These are phyloP conservation scores for Drosophila santomea DNA, from an alignment of 1,140 invertebrate genomes.

Conservation along the genomic window DNA sequence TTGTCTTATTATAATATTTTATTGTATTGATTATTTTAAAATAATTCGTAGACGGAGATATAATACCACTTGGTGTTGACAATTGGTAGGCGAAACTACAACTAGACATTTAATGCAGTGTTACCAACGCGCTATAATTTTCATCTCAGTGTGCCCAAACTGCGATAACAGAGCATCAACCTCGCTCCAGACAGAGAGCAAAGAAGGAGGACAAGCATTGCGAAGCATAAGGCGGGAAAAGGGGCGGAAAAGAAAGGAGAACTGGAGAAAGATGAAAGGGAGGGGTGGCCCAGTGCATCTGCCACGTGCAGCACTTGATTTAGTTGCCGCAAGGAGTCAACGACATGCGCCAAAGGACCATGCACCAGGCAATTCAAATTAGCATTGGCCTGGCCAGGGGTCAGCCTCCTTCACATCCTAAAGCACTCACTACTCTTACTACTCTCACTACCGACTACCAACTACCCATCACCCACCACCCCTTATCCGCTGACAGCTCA, in stretches of 20 bases:
- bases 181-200: constrained; percentile 31
- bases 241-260: constrained; percentile 1
- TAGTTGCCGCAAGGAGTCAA: constrained; percentile 64
- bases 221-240: constrained; percentile 9
- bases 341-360: constrained; percentile 50
- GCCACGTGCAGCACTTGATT: constrained; percentile 73
- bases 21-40: too few species aligned
- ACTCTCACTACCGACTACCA: neutral
- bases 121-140: neutral
- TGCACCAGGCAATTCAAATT: constrained; percentile 66
- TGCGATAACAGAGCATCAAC: constrained; percentile 50
- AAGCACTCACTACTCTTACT: neutral
- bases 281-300: constrained; percentile 48
- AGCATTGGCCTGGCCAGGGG: constrained; percentile 44
- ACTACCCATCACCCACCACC: neutral
- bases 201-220: constrained; percentile 8
- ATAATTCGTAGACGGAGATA: too few species aligned
- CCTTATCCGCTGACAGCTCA: constrained; percentile 36
- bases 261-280: neutral
- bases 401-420: constrained; percentile 4
- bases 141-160: constrained; percentile 15
- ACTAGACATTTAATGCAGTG: too few species aligned
- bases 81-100: neutral
- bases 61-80: too few species aligned
- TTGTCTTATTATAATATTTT: too few species aligned